A percentile compares a stretch with the other conserved stretches of the same genome.
Evolutionary conservation across 2,113 vertebrate genomes (phyloP).

Genomic region (Sorex araneus): DNA sequence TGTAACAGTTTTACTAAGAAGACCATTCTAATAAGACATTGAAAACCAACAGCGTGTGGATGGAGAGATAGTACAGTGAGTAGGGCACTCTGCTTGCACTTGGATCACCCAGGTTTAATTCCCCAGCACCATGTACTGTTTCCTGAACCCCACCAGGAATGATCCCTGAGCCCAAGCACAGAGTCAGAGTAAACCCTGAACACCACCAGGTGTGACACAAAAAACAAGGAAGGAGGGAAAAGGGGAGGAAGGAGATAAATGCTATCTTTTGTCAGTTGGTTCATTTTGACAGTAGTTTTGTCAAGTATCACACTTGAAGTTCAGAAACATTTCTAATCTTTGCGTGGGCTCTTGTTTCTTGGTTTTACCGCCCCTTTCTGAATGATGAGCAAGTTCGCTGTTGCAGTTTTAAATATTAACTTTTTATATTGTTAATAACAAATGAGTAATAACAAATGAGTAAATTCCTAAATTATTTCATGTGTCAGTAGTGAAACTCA

Average conservation of each 20-base stretch:
- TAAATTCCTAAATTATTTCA: conserved; percentile 14
- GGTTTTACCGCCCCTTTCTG: no score
- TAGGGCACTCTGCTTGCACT: no score
- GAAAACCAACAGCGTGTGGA: neutral
- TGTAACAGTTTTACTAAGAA: conserved; percentile 2
- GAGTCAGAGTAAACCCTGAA: no score
- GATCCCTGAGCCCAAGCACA: no score
- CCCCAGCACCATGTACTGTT: no score
- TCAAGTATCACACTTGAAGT: conserved; percentile 32
- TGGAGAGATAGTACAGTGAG: no score
- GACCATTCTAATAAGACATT: neutral
- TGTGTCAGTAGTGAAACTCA: conserved; percentile 2
- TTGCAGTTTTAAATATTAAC: neutral
- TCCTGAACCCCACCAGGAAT: no score
- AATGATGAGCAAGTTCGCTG: conserved; percentile 6
- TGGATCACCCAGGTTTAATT: no score
- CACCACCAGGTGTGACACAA: no score
- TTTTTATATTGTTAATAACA: conserved; percentile 26
- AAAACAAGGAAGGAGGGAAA: no score
- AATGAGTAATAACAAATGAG: conserved; percentile 34
- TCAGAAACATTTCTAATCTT: conserved; percentile 28
- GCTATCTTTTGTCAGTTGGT: neutral
- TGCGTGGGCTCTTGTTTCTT: neutral
- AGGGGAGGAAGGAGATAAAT: no score
- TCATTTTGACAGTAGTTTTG: conserved; percentile 63